Evolutionary conservation across 2,888 invertebrate species (phyloP), one percentile per base, ranked within the genome.

Genomic region (Liopterus haemorrhoidalis): DNA sequence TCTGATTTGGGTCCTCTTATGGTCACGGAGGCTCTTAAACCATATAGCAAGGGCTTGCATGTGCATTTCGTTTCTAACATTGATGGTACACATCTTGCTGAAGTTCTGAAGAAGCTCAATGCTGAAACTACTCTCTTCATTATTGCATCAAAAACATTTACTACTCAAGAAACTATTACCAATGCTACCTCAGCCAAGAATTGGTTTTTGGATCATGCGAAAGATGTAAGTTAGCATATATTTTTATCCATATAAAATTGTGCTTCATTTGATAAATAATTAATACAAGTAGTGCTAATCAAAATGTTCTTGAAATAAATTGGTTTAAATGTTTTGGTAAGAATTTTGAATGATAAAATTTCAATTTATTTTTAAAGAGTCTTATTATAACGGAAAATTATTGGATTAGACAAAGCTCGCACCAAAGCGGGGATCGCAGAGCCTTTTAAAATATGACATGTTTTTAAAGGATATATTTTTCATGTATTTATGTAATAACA

Each of bases 101-200:
- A 96, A 68, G 88, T 90, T 3, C 72, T 97, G 49, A 92, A 91
- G 64, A 82, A 82, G 54, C 72, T 99, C 19, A 78, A 87, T 69
- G 85, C 95, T 0, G 96, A 96, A 69, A 94, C 95, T 0, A 86
- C 90, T 2, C 74, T 99, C 28, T 99, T 99, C 71, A 95, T 99
- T 65, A 90, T 99, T 62, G 99, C 99, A 1, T 97, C 97, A 2
- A 99, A 99, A 75, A 99, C 97, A 2, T 99, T 94, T 69, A 99
- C 97, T 33, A 99, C 97, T 0, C 96, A 92, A 69, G 99, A 99
- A 74, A 99, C 99, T 8, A 94, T 99, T 59, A 97, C 97, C 41
- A 99, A 99, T 72, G 97, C 99, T 9, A 87, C 85, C 2, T 94
- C 97, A 1, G 97, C 99, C n/a, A 95, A 95, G 68, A 72, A 77